A percentile compares a stretch with the other conserved stretches of the same genome.
Evolutionary conservation across 2,797 vertebrate genomes (phyloP).

Genomic region (Scolopax bukidnonensis): DNA sequence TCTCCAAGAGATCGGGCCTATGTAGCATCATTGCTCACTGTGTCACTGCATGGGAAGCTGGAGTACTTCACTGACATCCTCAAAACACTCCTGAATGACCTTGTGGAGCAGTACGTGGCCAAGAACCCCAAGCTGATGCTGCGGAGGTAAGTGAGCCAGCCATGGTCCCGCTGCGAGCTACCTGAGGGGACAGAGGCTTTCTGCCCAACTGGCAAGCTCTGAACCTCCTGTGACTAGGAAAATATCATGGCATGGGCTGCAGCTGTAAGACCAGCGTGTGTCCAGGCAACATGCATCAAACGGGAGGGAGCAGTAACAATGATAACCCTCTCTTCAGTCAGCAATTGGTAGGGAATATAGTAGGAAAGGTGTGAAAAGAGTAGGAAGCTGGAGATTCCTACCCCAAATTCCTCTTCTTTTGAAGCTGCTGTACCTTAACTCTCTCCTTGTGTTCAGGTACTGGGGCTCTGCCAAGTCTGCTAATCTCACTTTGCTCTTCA

Average conservation of each 20-base stretch:
- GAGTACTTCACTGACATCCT: conserved; percentile 99
- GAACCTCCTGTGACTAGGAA: neutral
- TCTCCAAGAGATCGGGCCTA: conserved; percentile 94
- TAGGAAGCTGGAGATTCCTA: neutral
- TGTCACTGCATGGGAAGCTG: conserved; percentile 93
- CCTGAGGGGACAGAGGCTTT: neutral
- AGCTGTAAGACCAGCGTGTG: neutral
- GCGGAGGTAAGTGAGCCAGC: conserved; percentile 81
- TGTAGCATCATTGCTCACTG: conserved; percentile 93
- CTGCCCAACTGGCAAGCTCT: neutral
- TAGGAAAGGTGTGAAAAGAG: neutral
- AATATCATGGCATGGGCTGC: neutral
- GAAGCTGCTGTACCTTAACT: neutral
- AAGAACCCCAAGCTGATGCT: conserved; percentile 99
- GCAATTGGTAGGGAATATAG: neutral
- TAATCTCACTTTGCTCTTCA: neutral
- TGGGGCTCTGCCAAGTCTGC: neutral
- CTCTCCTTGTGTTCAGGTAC: neutral
- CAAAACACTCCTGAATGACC: conserved; percentile 93
- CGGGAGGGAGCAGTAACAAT: neutral
- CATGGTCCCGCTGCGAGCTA: neutral
- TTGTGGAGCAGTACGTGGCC: conserved; percentile 96
- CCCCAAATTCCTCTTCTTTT: neutral
- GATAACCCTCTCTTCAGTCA: neutral
- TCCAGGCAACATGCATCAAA: neutral